Evolutionary conservation across 2,113 vertebrate species (phyloP).

Genomic region (Addax nasomaculatus): DNA sequence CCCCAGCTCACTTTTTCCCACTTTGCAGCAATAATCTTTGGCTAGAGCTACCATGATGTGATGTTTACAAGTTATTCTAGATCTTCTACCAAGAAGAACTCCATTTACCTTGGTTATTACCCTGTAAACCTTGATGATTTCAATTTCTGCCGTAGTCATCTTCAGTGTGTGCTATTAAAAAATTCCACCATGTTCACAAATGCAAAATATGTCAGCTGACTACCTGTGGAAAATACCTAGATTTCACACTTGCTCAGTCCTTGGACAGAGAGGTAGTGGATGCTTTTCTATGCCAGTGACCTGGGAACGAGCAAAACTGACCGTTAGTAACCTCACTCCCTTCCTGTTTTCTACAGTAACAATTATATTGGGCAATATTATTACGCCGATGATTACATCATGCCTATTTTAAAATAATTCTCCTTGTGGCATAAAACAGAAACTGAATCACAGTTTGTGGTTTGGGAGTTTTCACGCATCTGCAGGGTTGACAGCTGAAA

Average conservation of each 20-base stretch:
- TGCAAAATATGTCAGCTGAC: not conserved
- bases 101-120: not conserved
- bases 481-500: not conserved
- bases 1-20: not conserved
- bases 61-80: not conserved
- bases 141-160: not conserved
- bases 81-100: not conserved
- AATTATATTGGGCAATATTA: not conserved
- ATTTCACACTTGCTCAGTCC: not conserved
- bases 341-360: not conserved
- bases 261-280: not conserved
- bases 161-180: not conserved
- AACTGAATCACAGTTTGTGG: not conserved
- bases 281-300: no score
- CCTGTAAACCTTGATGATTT: not conserved
- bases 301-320: not conserved
- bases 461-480: not conserved
- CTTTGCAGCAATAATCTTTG: not conserved
- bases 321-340: not conserved
- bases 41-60: fast-evolving
- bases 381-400: not conserved
- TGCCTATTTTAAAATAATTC: not conserved
- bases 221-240: no score
- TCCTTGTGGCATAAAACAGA: not conserved
- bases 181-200: not conserved